Evolutionary conservation across 2,888 invertebrate genomes (phyloP), one percentile per base, ranked within the genome.

Genomic region (Unio pictorum): DNA sequence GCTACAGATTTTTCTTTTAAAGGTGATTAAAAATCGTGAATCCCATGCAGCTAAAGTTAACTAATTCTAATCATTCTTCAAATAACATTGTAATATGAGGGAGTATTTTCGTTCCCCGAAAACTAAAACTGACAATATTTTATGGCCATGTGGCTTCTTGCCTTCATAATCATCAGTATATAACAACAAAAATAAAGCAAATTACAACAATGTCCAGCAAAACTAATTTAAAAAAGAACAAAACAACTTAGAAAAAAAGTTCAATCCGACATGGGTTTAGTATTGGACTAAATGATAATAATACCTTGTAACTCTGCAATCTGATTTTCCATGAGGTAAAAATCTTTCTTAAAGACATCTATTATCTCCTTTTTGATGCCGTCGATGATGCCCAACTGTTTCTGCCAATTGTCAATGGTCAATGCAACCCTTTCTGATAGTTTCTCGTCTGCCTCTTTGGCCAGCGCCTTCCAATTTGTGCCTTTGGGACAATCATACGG

Each of bases 321-420:
- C 64, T 87, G 86, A 65, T 84, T 77, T 56, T 86, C 85, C 81
- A 87, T 83, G 2, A 86, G 75, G 26, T 84, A 83, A 45, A 85
- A 81, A 58, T 86, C 82, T 15, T 78, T 63, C 26, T 83, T 73
- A 73, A 86, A 86, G 60, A 78, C 79, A 18, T 79, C 71, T 11
- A 87, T 62, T 26, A 85, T 83, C 34, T 80, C 74, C 3, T 68
- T 57, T 61, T 80, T 81, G 17, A 85, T 74, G 7, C 64, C 65
- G 18, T 66, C 69, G 8, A 86, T 79, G 4, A 85, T 64, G 6
- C 73, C 60, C 26, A 79, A 76, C n/a, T 81, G 65, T n/a, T 67
- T 55, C 58, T 86, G 85, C 86, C 86, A 87, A 15, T 73, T 69
- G 70, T 84, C 80, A 23, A 87, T 71, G 34, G 79, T 77, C 2